phyloP scores from a whole-genome alignment of 2,888 invertebrate species.

The Argyresthia albistria region DNA sequence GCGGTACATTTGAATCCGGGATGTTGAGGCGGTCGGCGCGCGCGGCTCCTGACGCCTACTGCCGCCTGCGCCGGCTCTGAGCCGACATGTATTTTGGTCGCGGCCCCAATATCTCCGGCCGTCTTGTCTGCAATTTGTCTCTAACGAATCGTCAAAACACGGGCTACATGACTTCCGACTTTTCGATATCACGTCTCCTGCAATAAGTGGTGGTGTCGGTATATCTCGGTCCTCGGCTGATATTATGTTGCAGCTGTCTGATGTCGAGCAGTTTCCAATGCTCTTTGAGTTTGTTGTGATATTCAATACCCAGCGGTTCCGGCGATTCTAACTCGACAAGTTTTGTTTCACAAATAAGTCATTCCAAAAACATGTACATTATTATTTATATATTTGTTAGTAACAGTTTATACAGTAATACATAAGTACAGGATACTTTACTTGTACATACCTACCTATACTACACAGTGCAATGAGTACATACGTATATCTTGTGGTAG shows the following conservation, averaged over 20 bases:
- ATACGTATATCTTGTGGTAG: too few relatives aligned
- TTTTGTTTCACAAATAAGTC: too few relatives aligned
- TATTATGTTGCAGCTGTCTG: not conserved
- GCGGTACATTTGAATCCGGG: slow-evolving; percentile 47
- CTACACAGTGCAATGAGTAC: too few relatives aligned
- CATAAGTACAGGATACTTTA: too few relatives aligned
- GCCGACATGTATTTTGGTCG: slow-evolving; percentile 65
- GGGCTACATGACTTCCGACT: slow-evolving; percentile 46
- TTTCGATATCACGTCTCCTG: slow-evolving; percentile 21
- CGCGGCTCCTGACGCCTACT: slow-evolving; percentile 66
- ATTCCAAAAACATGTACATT: too few relatives aligned
- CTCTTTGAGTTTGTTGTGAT: too few relatives aligned
- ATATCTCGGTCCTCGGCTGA: not conserved
- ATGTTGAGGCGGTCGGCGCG: slow-evolving; percentile 58
- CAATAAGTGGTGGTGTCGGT: slow-evolving; percentile 22
- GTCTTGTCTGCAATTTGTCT: slow-evolving; percentile 67
- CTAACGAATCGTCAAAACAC: slow-evolving; percentile 60
- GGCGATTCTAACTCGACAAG: too few relatives aligned
- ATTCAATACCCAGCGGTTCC: too few relatives aligned
- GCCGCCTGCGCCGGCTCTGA: slow-evolving; percentile 36
- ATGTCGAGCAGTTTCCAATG: too few relatives aligned
- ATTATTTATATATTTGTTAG: too few relatives aligned
- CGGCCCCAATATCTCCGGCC: slow-evolving; percentile 63
- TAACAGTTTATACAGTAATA: too few relatives aligned
- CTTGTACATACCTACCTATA: too few relatives aligned